These are phyloP conservation scores for Troglohyphantes excavatus DNA, from an alignment of 2,888 invertebrate genomes.

Conservation along the genomic window DNA sequence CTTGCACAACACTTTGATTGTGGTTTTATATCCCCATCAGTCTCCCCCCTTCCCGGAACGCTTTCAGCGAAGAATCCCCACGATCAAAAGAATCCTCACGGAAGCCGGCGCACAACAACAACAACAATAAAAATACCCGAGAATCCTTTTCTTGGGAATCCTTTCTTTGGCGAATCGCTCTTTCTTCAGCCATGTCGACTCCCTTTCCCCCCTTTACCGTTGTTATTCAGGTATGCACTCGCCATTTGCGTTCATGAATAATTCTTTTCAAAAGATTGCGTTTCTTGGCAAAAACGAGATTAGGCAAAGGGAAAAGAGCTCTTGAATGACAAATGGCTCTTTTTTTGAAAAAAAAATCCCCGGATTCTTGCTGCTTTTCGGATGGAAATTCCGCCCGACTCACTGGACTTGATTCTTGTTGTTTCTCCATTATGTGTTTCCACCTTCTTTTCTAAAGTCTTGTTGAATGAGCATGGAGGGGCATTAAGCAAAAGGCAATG, in stretches of 20 bases:
- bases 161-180: neutral
- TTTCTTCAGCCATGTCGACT: constrained; percentile 24
- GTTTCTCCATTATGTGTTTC: neutral
- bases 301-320: neutral
- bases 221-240: constrained; percentile 15
- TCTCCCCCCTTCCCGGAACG: neutral
- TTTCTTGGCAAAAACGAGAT: constrained; percentile 43
- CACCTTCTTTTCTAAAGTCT: neutral
- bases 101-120: no score
- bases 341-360: neutral
- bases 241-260: constrained; percentile 65
- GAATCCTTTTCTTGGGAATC: neutral
- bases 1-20: no score
- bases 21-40: neutral
- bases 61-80: neutral
- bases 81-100: neutral
- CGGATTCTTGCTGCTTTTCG: neutral
- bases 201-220: constrained; percentile 6
- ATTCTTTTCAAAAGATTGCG: constrained; percentile 20
- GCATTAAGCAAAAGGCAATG: constrained; percentile 1
- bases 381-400: neutral
- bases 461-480: neutral
- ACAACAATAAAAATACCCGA: neutral
- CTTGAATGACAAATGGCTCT: constrained; percentile 1
- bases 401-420: neutral